A percentile compares a stretch with the other conserved stretches of the same genome.
Evolutionary conservation across 2,888 invertebrate genomes (phyloP).

Genomic region (Bimastos eiseni): DNA sequence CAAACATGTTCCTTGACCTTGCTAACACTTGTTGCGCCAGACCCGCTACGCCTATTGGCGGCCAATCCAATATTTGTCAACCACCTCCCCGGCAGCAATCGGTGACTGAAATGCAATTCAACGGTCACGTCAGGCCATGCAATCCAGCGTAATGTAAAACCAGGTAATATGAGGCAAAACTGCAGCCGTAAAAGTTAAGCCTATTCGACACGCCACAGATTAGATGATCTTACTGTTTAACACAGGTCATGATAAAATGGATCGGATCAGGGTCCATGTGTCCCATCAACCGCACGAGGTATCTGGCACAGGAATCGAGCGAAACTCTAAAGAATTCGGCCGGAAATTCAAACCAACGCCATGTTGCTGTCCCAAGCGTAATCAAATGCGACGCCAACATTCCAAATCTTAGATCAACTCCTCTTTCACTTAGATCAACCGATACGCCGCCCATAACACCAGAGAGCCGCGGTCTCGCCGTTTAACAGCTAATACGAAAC

Average conservation of each 20-base stretch:
- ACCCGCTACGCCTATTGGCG: slow-evolving; percentile 4
- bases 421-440: not conserved
- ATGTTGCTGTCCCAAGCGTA: not conserved
- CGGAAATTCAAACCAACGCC: slow-evolving; percentile 13
- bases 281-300: not conserved
- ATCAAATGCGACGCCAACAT: slow-evolving; percentile 13
- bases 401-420: slow-evolving; percentile 13
- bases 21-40: not conserved
- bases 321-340: not conserved
- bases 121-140: slow-evolving; percentile 13
- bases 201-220: not conserved
- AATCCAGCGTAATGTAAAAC: not conserved
- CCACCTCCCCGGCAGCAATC: not conserved
- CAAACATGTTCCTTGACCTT: not conserved
- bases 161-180: not conserved
- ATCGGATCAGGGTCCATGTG: not conserved
- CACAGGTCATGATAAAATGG: not conserved
- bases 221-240: slow-evolving; percentile 6
- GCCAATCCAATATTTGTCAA: not conserved
- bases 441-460: not conserved
- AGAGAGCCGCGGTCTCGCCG: not conserved
- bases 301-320: not conserved
- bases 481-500: not conserved
- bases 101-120: not conserved
- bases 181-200: not conserved